A percentile compares a stretch with the other conserved stretches of the same genome.
These are phyloP conservation scores for Drosophila macrothrix DNA, from an alignment of 2,888 invertebrate species.

Conservation along the genomic window DNA sequence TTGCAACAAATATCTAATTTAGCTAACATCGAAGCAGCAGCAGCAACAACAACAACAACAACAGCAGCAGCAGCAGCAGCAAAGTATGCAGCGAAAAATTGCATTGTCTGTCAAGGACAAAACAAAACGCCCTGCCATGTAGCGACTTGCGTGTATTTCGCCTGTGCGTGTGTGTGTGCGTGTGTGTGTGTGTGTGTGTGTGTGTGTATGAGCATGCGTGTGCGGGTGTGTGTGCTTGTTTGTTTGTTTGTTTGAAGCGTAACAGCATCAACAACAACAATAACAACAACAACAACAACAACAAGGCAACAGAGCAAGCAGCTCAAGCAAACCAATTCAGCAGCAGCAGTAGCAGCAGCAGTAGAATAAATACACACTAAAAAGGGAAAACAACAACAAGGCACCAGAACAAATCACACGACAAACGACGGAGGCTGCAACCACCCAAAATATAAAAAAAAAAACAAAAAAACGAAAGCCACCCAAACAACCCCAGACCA, in stretches of 20 bases:
- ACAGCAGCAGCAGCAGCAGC: constrained; percentile 11
- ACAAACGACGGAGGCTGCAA: constrained; percentile 40
- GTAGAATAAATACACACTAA: constrained; percentile 3
- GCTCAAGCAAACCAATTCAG: constrained; percentile 17
- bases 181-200: constrained; percentile 18
- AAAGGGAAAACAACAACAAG: constrained; percentile 21
- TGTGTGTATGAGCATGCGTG: constrained; percentile 16
- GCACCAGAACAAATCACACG: constrained; percentile 47
- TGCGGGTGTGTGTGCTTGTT: constrained; percentile 15
- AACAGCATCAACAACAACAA: constrained; percentile 42
- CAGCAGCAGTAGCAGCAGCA: neutral
- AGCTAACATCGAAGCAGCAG: neutral
- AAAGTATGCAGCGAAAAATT: constrained; percentile 75
- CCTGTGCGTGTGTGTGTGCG: constrained; percentile 17
- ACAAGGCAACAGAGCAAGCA: constrained; percentile 35
- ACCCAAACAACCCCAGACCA: constrained; percentile 32
- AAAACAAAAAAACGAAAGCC: constrained; percentile 3
- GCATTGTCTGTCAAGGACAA: constrained; percentile 82
- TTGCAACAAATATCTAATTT: constrained; percentile 9
- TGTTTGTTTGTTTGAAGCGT: constrained; percentile 17
- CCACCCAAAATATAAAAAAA: neutral
- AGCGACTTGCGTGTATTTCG: constrained; percentile 31
- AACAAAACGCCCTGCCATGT: constrained; percentile 70
- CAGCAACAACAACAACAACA: neutral
- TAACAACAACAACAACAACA: constrained; percentile 21